Conservation (phyloP, 1,140 invertebrate species). For the Centruroides sculpturatus region DNA sequence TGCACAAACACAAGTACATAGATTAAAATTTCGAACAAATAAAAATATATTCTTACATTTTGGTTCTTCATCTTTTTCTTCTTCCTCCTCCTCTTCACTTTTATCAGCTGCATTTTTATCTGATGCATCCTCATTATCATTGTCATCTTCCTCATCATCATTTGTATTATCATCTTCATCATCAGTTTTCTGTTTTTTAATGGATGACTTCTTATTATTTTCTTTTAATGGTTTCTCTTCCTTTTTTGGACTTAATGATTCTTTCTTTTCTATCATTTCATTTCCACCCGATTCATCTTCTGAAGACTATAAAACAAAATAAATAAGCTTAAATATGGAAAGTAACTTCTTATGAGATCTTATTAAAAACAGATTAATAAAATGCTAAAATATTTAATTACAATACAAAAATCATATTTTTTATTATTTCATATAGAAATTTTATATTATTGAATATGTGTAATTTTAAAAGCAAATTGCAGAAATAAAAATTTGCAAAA, state of each 20-base stretch:
- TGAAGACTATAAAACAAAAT: neutral
- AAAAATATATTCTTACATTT: neutral
- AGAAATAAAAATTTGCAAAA: too few relatives aligned
- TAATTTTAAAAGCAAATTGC: too few relatives aligned
- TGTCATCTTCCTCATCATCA: constrained; percentile 3
- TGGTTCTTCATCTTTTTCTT: neutral
- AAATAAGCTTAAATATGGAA: too few relatives aligned
- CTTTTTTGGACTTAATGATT: neutral
- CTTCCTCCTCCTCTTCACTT: neutral
- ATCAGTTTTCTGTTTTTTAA: neutral
- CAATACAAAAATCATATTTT: too few relatives aligned
- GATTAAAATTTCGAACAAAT: neutral
- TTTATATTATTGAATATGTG: too few relatives aligned
- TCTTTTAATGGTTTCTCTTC: neutral
- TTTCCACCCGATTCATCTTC: too few relatives aligned
- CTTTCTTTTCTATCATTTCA: neutral
- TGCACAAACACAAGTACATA: neutral
- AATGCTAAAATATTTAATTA: too few relatives aligned
- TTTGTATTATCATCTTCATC: constrained; percentile 2
- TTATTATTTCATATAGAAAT: too few relatives aligned
- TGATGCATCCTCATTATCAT: constrained; percentile 1
- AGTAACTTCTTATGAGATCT: too few relatives aligned
- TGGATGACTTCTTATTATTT: neutral
- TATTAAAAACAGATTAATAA: too few relatives aligned
- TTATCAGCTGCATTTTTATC: neutral